Conservation (phyloP, 2,888 invertebrate genomes). For the Athripsodes cinereus region DNA sequence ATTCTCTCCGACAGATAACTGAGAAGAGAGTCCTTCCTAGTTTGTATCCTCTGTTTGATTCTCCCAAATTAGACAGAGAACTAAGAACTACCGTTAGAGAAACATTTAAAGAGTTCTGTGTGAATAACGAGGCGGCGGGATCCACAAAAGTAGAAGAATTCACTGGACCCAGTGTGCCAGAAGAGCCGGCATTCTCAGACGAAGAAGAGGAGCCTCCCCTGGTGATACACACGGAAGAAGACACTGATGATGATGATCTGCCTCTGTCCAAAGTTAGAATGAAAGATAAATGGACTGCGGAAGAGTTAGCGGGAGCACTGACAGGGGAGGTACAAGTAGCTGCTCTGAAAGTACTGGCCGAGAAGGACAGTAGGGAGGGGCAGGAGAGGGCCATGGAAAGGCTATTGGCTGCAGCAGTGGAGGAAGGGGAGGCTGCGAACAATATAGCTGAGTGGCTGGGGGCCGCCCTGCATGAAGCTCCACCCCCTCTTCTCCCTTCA, state of each 20-base stretch:
- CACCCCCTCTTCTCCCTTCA: conserved; percentile 46
- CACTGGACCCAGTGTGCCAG: conserved; percentile 38
- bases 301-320: conserved; percentile 44
- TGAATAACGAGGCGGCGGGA: conserved; percentile 44
- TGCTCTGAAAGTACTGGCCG: conserved; percentile 46
- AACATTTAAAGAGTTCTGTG: conserved; percentile 87
- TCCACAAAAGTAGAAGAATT: conserved; percentile 47
- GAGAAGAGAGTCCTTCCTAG: conserved; percentile 90
- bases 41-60: conserved; percentile 80
- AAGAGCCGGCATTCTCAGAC: conserved; percentile 78
- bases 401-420: conserved; percentile 39
- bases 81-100: conserved; percentile 78
- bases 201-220: conserved; percentile 65
- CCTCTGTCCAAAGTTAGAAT: conserved; percentile 71
- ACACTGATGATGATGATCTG: conserved; percentile 69
- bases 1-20: conserved; percentile 77
- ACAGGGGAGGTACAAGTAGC: conserved; percentile 42
- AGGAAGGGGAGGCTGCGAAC: conserved; percentile 42
- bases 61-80: conserved; percentile 79
- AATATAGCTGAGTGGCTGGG: conserved; percentile 45
- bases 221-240: conserved; percentile 49
- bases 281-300: conserved; percentile 58
- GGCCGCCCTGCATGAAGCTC: conserved; percentile 47
- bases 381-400: conserved; percentile 39
- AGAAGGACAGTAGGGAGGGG: conserved; percentile 29